Conservation (phyloP, 2,888 invertebrate species). For the Byasa hedistus region DNA sequence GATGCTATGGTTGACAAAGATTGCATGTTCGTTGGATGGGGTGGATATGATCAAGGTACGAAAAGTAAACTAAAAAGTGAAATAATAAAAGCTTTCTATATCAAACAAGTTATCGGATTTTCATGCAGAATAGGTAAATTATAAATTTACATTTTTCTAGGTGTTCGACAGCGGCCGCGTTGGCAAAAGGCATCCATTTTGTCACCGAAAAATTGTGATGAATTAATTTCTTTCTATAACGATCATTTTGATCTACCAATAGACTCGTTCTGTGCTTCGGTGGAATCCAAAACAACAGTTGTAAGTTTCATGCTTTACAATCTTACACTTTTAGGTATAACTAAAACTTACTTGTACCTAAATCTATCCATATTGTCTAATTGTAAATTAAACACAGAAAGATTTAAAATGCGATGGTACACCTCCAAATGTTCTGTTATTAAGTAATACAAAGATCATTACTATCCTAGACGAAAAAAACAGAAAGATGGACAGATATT, state of each 20-base stretch:
- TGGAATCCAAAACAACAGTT: conserved; percentile 50
- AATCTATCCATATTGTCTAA: no score
- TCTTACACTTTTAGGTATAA: not conserved
- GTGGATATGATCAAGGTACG: conserved; percentile 66
- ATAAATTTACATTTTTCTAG: conserved; percentile 39
- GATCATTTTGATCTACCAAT: conserved; percentile 43
- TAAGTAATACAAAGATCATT: no score
- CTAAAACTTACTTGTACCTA: no score
- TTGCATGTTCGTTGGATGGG: conserved; percentile 70
- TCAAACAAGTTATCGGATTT: no score
- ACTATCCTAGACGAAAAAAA: no score
- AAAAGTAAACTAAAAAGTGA: not conserved
- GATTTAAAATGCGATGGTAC: no score
- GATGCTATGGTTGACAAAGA: conserved; percentile 49
- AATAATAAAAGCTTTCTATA: no score
- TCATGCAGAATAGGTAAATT: no score
- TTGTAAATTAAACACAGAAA: no score
- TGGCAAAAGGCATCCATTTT: conserved; percentile 60
- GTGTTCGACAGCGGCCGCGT: conserved; percentile 43
- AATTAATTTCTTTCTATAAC: conserved; percentile 40
- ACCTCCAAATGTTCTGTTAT: no score
- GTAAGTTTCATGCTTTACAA: conserved; percentile 41
- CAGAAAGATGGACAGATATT: no score
- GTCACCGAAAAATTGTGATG: conserved; percentile 47
- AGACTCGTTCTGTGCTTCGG: conserved; percentile 59